phyloP scores from a whole-genome alignment of 2,797 vertebrate species.

The Bradypodion ventrale region DNA sequence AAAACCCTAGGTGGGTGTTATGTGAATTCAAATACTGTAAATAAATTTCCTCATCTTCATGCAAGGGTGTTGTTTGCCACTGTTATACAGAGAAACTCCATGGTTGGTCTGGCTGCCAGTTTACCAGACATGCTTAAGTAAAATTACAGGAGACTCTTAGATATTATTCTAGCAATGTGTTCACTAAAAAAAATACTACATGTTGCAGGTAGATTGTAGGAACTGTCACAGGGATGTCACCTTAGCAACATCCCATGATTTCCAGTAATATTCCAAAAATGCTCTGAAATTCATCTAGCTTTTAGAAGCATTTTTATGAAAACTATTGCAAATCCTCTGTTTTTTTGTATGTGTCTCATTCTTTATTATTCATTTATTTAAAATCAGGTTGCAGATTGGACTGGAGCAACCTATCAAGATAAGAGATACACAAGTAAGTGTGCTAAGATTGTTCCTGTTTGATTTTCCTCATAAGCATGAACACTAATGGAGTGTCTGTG shows the following conservation, averaged over 20 bases:
- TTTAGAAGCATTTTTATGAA: background rate
- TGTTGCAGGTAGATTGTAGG: background rate
- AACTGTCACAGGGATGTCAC: background rate
- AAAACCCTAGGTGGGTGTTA: too few species aligned
- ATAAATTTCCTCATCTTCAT: too few species aligned
- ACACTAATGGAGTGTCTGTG: background rate
- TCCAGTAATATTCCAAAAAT: background rate
- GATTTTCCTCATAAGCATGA: background rate
- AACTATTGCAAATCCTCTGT: background rate
- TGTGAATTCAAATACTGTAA: too few species aligned
- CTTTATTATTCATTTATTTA: constrained; percentile 20
- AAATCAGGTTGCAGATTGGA: constrained; percentile 95
- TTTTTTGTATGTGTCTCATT: background rate
- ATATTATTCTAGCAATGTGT: background rate
- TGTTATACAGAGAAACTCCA: background rate
- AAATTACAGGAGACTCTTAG: background rate
- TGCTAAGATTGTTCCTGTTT: background rate
- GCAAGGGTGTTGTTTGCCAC: too few species aligned
- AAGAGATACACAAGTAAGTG: constrained; percentile 97
- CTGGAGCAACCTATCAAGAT: constrained; percentile 97
- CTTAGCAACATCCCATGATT: background rate
- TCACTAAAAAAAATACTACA: background rate
- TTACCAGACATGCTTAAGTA: background rate
- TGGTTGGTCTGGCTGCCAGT: background rate
- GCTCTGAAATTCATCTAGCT: background rate